phyloP scores from a whole-genome alignment of 1,140 invertebrate genomes.

The Dermatophagoides farinae region DNA sequence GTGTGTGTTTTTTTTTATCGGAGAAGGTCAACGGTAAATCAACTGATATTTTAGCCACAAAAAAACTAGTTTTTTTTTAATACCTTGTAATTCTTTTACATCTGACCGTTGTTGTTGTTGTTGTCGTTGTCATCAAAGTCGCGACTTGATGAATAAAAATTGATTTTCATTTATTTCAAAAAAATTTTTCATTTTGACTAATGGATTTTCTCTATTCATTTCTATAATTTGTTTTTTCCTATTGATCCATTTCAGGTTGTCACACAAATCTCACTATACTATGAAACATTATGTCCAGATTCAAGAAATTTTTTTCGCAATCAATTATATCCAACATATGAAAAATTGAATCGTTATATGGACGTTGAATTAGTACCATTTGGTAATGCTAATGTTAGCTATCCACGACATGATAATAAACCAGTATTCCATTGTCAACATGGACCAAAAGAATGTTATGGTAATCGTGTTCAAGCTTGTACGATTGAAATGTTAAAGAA shows the following conservation, averaged over 20 bases:
- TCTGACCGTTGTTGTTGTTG: too few species aligned
- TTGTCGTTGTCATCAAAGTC: too few species aligned
- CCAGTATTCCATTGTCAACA: slow-evolving; percentile 16
- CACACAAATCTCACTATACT: slow-evolving; percentile 8
- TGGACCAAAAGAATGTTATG: slow-evolving; percentile 19
- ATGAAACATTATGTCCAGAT: slow-evolving; percentile 71
- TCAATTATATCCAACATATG: slow-evolving; percentile 46
- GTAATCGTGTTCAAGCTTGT: slow-evolving; percentile 21
- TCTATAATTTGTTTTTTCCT: not conserved
- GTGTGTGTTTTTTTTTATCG: too few species aligned
- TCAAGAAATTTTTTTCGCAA: slow-evolving; percentile 60
- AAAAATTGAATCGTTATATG: slow-evolving; percentile 26
- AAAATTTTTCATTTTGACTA: not conserved
- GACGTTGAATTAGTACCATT: slow-evolving; percentile 44
- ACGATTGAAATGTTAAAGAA: slow-evolving; percentile 6
- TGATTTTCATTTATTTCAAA: not conserved
- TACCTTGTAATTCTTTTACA: too few species aligned
- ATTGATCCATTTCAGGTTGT: too few species aligned
- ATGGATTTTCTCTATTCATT: not conserved
- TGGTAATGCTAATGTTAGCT: slow-evolving; percentile 47
- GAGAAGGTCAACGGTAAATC: too few species aligned
- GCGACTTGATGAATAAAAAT: too few species aligned
- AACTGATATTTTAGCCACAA: too few species aligned
- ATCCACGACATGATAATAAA: slow-evolving; percentile 9
- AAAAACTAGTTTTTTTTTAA: too few species aligned